phyloP scores from a whole-genome alignment of 2,797 vertebrate species.

The Phalloptychus januarius region DNA sequence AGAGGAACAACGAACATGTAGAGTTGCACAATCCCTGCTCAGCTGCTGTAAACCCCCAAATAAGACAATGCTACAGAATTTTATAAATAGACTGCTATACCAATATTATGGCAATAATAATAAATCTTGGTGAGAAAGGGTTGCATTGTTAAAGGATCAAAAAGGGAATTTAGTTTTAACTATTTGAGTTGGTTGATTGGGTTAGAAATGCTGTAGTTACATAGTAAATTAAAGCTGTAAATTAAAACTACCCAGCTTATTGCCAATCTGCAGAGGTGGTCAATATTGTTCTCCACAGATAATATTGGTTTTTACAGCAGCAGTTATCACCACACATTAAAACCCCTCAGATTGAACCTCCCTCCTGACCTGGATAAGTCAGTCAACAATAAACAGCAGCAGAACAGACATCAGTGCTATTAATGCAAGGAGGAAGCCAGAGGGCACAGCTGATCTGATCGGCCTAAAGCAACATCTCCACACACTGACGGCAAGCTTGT shows the following conservation, averaged over 20 bases:
- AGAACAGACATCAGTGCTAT: constrained; percentile 42
- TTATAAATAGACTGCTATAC: background rate
- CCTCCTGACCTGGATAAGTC: constrained; percentile 56
- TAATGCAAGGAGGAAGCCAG: constrained; percentile 33
- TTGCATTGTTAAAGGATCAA: background rate
- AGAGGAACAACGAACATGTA: background rate
- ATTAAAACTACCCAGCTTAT: background rate
- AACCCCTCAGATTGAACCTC: constrained; percentile 17
- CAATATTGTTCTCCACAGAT: background rate
- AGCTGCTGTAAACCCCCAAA: background rate
- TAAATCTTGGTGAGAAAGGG: background rate
- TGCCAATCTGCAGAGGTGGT: background rate
- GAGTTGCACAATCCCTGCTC: background rate
- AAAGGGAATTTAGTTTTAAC: background rate
- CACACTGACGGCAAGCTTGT: constrained; percentile 27
- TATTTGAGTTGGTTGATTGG: background rate
- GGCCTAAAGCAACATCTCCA: constrained; percentile 38
- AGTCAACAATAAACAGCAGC: constrained; percentile 38
- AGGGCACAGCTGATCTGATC: constrained; percentile 37
- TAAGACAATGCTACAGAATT: background rate
- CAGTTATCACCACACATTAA: constrained; percentile 16
- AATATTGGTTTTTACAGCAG: background rate
- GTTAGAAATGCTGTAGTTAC: background rate
- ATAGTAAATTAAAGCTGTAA: background rate
- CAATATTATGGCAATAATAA: background rate